phyloP scores from a whole-genome alignment of 2,888 invertebrate genomes.

The Drosophila gaucha region DNA sequence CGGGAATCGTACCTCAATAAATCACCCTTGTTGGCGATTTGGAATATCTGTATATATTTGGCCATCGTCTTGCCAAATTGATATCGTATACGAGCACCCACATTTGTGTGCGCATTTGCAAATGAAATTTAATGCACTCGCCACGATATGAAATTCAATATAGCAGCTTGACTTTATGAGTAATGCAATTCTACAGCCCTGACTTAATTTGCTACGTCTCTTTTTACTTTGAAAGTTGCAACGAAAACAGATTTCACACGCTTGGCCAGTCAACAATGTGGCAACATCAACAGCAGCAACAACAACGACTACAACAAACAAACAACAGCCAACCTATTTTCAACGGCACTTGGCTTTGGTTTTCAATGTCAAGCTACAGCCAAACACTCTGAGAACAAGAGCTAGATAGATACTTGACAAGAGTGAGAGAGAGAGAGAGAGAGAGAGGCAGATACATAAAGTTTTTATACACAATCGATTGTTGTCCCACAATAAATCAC shows the following conservation, averaged over 20 bases:
- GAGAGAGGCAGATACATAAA: neutral
- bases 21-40: neutral
- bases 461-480: conserved; percentile 53
- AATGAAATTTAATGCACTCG: conserved; percentile 57
- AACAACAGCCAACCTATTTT: conserved; percentile 46
- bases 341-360: conserved; percentile 57
- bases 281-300: conserved; percentile 25
- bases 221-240: conserved; percentile 78
- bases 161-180: conserved; percentile 60
- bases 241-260: conserved; percentile 76
- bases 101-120: conserved; percentile 39
- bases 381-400: conserved; percentile 16
- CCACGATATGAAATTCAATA: conserved; percentile 56
- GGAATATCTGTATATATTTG: neutral
- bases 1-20: neutral
- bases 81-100: conserved; percentile 55
- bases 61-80: too few relatives aligned
- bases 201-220: conserved; percentile 73
- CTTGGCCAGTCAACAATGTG: conserved; percentile 53
- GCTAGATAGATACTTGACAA: neutral
- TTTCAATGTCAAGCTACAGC: conserved; percentile 72
- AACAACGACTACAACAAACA: conserved; percentile 2
- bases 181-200: conserved; percentile 67
- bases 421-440: neutral
- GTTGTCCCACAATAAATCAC: conserved; percentile 76